These are phyloP conservation scores for Orussus abietinus DNA, from an alignment of 1,140 invertebrate species.

Conservation along the genomic window DNA sequence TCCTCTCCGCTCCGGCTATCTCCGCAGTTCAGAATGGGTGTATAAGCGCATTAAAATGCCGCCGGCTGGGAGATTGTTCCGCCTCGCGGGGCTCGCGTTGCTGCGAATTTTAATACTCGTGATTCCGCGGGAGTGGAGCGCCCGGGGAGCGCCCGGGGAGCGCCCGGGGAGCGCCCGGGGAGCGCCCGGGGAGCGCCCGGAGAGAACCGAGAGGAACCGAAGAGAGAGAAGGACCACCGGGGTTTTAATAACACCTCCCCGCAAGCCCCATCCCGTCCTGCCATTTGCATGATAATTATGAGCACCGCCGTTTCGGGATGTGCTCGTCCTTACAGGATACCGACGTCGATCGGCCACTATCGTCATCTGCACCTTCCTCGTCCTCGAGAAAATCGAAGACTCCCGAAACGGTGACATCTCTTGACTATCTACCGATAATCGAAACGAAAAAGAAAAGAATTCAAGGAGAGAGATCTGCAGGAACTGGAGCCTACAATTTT, in stretches of 20 bases:
- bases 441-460: no score
- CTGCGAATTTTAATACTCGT: conserved; percentile 25
- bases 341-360: neutral
- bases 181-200: no score
- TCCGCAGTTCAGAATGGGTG: neutral
- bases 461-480: no score
- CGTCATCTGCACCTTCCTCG: conserved; percentile 21
- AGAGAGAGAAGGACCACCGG: no score
- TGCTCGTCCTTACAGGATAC: conserved; percentile 1
- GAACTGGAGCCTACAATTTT: no score
- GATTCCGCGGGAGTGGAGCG: conserved; percentile 20
- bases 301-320: conserved; percentile 11
- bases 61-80: conserved; percentile 14
- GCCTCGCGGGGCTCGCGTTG: conserved; percentile 11
- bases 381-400: conserved; percentile 3
- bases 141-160: no score
- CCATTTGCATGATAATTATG: conserved; percentile 32
- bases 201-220: no score
- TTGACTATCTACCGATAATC: no score
- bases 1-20: neutral
- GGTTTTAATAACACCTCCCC: no score
- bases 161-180: no score
- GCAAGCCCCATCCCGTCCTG: no score
- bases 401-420: no score
- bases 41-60: conserved; percentile 26